Evolutionary conservation across 1,140 invertebrate species (phyloP).

Genomic region (Drosophila baimaii): DNA sequence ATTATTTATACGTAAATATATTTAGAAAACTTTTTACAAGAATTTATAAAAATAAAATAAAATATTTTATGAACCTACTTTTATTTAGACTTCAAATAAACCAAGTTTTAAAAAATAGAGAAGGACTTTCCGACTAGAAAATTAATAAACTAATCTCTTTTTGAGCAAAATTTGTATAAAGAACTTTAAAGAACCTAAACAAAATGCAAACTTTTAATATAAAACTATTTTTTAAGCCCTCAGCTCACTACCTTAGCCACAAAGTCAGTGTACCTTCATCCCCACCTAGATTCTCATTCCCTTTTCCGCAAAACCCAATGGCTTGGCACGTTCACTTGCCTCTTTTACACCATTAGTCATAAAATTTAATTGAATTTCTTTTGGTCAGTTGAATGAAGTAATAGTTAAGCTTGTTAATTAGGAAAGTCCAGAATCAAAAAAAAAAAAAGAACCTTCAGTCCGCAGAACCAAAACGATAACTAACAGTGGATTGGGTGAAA

Average conservation of each 20-base stretch:
- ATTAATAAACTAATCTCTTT: no score
- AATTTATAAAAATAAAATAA: no score
- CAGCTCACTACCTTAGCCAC: not conserved
- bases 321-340: conserved; percentile 8
- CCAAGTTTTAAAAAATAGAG: no score
- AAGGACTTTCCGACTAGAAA: no score
- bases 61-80: not conserved
- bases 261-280: not conserved
- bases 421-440: conserved; percentile 14
- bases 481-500: conserved; percentile 59
- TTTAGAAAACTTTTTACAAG: no score
- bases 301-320: not conserved
- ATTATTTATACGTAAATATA: no score
- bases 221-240: not conserved
- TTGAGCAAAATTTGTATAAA: no score
- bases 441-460: conserved; percentile 5
- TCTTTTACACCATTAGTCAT: conserved; percentile 25
- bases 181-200: no score
- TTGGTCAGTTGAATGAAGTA: conserved; percentile 21
- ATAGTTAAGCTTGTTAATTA: conserved; percentile 61
- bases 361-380: conserved; percentile 58
- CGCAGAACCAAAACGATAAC: conserved; percentile 16
- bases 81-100: not conserved
- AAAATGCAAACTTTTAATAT: no score
- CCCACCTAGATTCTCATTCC: not conserved